Evolutionary conservation across 1,140 invertebrate species (phyloP).

Genomic region (Asobara japonica): DNA sequence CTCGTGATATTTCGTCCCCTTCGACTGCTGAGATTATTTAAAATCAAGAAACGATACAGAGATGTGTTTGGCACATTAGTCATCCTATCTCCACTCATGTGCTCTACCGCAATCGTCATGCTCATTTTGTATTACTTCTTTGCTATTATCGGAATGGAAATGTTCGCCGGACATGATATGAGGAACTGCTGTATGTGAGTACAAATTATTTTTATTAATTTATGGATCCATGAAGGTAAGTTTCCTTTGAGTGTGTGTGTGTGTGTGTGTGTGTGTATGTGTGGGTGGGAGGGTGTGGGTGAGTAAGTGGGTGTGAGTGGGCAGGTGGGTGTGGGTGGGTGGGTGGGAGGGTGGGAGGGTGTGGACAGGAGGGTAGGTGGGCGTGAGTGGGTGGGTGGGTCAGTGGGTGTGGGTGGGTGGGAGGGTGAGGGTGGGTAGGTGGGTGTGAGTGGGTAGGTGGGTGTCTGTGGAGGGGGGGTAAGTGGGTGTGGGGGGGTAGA

Average conservation of each 20-base stretch:
- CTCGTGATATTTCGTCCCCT: slow-evolving; percentile 80
- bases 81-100: slow-evolving; percentile 80
- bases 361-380: too few species aligned
- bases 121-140: slow-evolving; percentile 91
- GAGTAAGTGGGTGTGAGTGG: too few species aligned
- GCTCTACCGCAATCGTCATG: slow-evolving; percentile 83
- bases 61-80: slow-evolving; percentile 91
- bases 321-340: too few species aligned
- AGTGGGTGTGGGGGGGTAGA: too few species aligned
- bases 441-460: too few species aligned
- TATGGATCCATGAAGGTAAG: background rate
- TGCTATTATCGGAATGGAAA: slow-evolving; percentile 91
- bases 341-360: too few species aligned
- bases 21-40: slow-evolving; percentile 76
- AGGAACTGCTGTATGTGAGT: slow-evolving; percentile 87
- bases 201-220: background rate
- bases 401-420: too few species aligned
- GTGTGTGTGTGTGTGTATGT: too few species aligned
- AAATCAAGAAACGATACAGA: slow-evolving; percentile 86
- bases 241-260: slow-evolving; percentile 17
- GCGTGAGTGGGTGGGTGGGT: too few species aligned
- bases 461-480: too few species aligned
- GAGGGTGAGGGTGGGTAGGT: too few species aligned
- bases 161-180: slow-evolving; percentile 81
- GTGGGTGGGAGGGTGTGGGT: too few species aligned